phyloP scores from a whole-genome alignment of 2,888 invertebrate species.

The Meganola albula region DNA sequence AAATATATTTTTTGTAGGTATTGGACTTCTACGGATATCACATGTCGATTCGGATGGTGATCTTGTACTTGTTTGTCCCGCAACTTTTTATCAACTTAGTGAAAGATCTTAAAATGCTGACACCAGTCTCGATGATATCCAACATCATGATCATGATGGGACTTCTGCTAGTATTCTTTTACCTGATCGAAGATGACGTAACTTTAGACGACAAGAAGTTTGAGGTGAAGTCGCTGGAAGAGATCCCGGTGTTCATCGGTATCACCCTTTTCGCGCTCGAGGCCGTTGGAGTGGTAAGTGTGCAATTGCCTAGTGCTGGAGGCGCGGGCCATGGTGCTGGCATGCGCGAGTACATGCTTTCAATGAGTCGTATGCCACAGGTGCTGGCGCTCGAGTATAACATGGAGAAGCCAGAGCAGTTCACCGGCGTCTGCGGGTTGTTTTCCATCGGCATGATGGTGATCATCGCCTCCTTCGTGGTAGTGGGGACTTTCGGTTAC shows the following conservation, averaged over 20 bases:
- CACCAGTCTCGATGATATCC: constrained; percentile 87
- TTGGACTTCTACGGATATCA: constrained; percentile 55
- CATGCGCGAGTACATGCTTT: background rate
- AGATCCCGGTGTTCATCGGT: constrained; percentile 89
- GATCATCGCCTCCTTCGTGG: constrained; percentile 85
- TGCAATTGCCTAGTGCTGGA: background rate
- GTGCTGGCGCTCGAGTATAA: constrained; percentile 94
- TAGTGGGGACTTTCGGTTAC: constrained; percentile 92
- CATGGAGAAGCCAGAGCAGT: constrained; percentile 89
- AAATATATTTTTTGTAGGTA: constrained; percentile 54
- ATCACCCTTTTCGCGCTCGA: constrained; percentile 93
- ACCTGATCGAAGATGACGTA: constrained; percentile 81
- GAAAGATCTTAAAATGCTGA: constrained; percentile 84
- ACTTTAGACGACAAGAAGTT: constrained; percentile 63
- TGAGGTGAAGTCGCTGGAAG: constrained; percentile 59
- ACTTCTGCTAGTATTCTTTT: constrained; percentile 84
- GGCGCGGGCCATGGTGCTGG: too few species aligned
- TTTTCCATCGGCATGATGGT: constrained; percentile 87
- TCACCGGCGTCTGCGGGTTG: constrained; percentile 86
- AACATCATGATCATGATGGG: constrained; percentile 85
- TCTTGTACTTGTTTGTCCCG: constrained; percentile 78
- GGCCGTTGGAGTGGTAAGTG: constrained; percentile 84
- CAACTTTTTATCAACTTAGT: constrained; percentile 80
- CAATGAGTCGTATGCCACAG: constrained; percentile 54
- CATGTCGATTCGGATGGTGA: constrained; percentile 69